phyloP scores from a whole-genome alignment of 2,888 invertebrate genomes.

The Drosophila heteroneura region DNA sequence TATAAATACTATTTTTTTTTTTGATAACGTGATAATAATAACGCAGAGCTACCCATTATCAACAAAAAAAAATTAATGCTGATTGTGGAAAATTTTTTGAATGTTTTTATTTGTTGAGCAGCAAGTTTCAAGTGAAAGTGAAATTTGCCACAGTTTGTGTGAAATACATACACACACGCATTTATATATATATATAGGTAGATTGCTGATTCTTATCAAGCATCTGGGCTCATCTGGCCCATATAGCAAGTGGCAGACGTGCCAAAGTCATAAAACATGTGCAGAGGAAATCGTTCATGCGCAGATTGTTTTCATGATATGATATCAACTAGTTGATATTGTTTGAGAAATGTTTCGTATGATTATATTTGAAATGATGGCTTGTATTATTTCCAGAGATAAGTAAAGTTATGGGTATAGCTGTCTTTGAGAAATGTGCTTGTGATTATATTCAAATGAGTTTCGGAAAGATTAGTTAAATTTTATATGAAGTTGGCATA shows the following conservation, averaged over 20 bases:
- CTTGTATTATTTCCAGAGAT: not conserved
- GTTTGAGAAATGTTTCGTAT: not conserved
- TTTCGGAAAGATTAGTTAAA: not conserved
- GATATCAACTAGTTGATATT: not conserved
- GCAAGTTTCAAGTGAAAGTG: slow-evolving; percentile 50
- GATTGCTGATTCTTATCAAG: slow-evolving; percentile 32
- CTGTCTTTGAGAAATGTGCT: not conserved
- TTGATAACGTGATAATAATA: slow-evolving; percentile 59
- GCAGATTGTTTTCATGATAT: slow-evolving; percentile 6
- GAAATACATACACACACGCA: not conserved
- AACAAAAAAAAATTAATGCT: slow-evolving; percentile 16
- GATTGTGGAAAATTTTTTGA: slow-evolving; percentile 36
- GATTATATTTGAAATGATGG: not conserved
- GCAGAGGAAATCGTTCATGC: slow-evolving; percentile 18
- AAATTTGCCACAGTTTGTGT: slow-evolving; percentile 3
- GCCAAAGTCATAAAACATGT: slow-evolving; percentile 10
- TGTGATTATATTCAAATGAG: not conserved
- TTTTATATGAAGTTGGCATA: not conserved
- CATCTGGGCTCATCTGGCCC: slow-evolving; percentile 18
- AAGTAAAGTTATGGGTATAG: not conserved
- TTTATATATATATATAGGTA: slow-evolving; percentile 1
- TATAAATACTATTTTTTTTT: not conserved
- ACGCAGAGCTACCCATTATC: slow-evolving; percentile 25
- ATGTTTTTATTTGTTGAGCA: slow-evolving; percentile 1
- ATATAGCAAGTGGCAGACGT: slow-evolving; percentile 32